Conservation (phyloP, 2,888 invertebrate genomes). For the Crossocerus cetratus region DNA sequence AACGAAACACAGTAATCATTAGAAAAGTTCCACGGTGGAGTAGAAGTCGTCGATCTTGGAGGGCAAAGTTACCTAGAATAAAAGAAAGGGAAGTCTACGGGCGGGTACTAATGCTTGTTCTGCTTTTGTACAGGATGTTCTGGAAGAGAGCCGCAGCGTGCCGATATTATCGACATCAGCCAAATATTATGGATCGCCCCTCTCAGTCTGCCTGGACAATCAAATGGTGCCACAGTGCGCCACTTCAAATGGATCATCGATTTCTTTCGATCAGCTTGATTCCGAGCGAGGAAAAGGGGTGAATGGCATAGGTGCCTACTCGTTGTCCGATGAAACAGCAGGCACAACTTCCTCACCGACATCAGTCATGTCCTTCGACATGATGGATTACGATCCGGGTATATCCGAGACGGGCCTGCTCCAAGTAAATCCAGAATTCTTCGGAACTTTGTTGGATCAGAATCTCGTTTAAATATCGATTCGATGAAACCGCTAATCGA, state of each 20-base stretch:
- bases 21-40: no score
- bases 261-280: slow-evolving; percentile 44
- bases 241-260: slow-evolving; percentile 4
- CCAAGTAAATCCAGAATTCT: slow-evolving; percentile 47
- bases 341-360: slow-evolving; percentile 10
- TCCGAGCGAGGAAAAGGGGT: slow-evolving; percentile 47
- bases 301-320: slow-evolving; percentile 11
- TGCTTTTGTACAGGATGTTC: slow-evolving; percentile 41
- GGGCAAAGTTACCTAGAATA: no score
- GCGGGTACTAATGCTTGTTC: not conserved
- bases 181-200: slow-evolving; percentile 43
- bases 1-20: no score
- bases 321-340: slow-evolving; percentile 19
- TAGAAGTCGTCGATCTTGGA: no score
- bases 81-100: no score
- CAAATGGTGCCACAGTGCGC: slow-evolving; percentile 56
- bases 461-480: slow-evolving; percentile 41
- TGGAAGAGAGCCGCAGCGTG: slow-evolving; percentile 53
- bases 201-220: slow-evolving; percentile 55
- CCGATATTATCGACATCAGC: slow-evolving; percentile 33
- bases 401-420: slow-evolving; percentile 36
- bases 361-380: slow-evolving; percentile 45
- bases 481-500: no score
- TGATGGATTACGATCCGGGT: slow-evolving; percentile 52
- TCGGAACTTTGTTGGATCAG: slow-evolving; percentile 46